These are phyloP conservation scores for Dascillus cervinus DNA, from an alignment of 2,888 invertebrate genomes.

Conservation along the genomic window DNA sequence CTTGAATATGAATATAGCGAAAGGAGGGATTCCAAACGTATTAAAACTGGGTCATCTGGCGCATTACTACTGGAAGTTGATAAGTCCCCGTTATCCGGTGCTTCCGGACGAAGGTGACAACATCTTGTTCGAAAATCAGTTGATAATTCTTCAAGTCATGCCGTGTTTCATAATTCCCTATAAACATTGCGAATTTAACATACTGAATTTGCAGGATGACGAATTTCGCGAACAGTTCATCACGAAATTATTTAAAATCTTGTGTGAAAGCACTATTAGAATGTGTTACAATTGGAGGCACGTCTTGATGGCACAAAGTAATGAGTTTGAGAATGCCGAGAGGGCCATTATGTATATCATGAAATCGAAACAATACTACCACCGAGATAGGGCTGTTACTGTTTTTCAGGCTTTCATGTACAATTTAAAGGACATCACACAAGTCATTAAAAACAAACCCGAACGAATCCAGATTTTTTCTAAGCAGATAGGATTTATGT, in stretches of 20 bases:
- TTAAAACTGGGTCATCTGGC: conserved; percentile 39
- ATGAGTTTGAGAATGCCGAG: conserved; percentile 42
- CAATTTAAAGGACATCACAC: conserved; percentile 49
- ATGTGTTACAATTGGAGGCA: conserved; percentile 36
- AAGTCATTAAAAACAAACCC: conserved; percentile 23
- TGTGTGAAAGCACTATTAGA: conserved; percentile 57
- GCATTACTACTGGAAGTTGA: conserved; percentile 42
- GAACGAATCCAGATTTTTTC: conserved; percentile 20
- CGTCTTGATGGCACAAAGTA: conserved; percentile 27
- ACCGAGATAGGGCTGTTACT: conserved; percentile 54
- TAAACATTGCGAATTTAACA: conserved; percentile 17
- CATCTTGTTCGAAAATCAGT: conserved; percentile 50
- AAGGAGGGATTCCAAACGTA: conserved; percentile 32
- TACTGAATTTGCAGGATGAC: conserved; percentile 29
- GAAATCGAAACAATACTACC: conserved; percentile 50
- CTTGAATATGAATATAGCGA: conserved; percentile 37
- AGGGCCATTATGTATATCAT: conserved; percentile 51
- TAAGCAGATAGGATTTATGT: conserved; percentile 45
- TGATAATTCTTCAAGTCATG: conserved; percentile 54
- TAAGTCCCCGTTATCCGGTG: conserved; percentile 24
- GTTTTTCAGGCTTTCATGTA: conserved; percentile 58
- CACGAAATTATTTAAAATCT: conserved; percentile 52
- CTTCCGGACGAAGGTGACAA: conserved; percentile 23
- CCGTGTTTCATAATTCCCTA: conserved; percentile 51
- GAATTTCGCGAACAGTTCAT: conserved; percentile 53